phyloP scores from a whole-genome alignment of 2,888 invertebrate species.

The Erebia aethiops region DNA sequence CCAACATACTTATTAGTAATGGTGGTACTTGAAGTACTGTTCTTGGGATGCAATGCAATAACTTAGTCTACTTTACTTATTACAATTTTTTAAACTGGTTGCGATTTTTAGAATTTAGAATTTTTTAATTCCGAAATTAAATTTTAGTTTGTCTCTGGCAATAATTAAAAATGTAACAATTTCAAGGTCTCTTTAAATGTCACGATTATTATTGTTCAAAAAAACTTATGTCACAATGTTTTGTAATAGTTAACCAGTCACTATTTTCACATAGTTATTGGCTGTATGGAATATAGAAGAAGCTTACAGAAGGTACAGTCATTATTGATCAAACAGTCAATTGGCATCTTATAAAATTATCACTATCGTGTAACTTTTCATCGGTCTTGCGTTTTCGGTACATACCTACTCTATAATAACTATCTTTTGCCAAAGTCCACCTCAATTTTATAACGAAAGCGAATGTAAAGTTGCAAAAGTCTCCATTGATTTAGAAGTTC shows the following conservation, averaged over 20 bases:
- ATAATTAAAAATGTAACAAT: slow-evolving; percentile 2
- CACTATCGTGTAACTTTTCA: neutral
- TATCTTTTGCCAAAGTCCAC: neutral
- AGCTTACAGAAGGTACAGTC: no score
- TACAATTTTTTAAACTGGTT: neutral
- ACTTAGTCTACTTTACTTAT: no score
- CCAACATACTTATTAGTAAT: slow-evolving; percentile 25
- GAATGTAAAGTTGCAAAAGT: neutral
- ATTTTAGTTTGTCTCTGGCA: neutral
- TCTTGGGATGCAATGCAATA: no score
- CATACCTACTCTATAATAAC: neutral
- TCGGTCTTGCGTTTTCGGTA: neutral
- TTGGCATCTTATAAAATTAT: slow-evolving; percentile 1
- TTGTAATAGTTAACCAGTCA: no score
- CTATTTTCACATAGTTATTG: no score
- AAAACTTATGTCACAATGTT: no score
- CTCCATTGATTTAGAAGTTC: neutral
- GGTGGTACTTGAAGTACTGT: neutral
- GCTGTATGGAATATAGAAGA: no score
- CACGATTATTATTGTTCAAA: neutral
- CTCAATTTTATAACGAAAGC: neutral
- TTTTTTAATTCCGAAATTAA: neutral
- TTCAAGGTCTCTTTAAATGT: slow-evolving; percentile 2
- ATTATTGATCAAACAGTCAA: neutral
- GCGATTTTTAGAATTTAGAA: no score